These are phyloP conservation scores for Characodon lateralis DNA, from an alignment of 2,797 vertebrate species.

Conservation along the genomic window DNA sequence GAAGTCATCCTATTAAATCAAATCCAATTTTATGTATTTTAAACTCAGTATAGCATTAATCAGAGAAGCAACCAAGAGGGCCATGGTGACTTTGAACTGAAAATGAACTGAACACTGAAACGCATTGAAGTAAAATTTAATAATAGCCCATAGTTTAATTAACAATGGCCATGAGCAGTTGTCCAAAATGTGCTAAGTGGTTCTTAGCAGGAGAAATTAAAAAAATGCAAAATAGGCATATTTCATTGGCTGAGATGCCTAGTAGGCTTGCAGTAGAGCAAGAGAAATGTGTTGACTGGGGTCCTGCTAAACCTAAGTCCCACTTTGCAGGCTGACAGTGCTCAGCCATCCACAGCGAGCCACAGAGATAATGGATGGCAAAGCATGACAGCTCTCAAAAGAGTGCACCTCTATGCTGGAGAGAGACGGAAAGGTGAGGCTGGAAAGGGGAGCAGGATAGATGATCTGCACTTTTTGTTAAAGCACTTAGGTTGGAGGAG, in stretches of 20 bases:
- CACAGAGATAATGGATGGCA: slow-evolving; percentile 67
- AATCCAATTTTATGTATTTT: too few relatives aligned
- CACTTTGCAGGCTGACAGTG: slow-evolving; percentile 49
- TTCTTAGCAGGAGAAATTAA: slow-evolving; percentile 24
- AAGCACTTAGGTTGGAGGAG: slow-evolving; percentile 8
- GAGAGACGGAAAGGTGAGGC: slow-evolving; percentile 27
- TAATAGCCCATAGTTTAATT: slow-evolving; percentile 28
- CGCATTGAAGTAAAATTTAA: slow-evolving; percentile 5
- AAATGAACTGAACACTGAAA: slow-evolving; percentile 30
- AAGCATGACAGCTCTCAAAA: slow-evolving; percentile 63
- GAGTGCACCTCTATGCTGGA: slow-evolving; percentile 24
- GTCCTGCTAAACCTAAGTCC: slow-evolving; percentile 51
- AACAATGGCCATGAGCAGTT: slow-evolving; percentile 11
- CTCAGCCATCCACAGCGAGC: slow-evolving; percentile 61
- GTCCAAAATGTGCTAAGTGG: slow-evolving; percentile 19
- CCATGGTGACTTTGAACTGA: too few relatives aligned
- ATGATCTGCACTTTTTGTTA: slow-evolving; percentile 41
- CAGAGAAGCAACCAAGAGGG: too few relatives aligned
- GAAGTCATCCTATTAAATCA: too few relatives aligned
- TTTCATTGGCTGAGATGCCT: slow-evolving; percentile 33
- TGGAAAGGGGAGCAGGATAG: slow-evolving; percentile 19
- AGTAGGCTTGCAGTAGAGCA: slow-evolving; percentile 28
- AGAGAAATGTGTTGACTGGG: slow-evolving; percentile 37
- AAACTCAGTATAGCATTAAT: too few relatives aligned
- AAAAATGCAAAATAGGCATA: slow-evolving; percentile 11